Percentiles rank a stretch among this genome's conserved stretches.
These are phyloP conservation scores for Papilio gigon DNA, from an alignment of 2,888 invertebrate species.

Conservation along the genomic window DNA sequence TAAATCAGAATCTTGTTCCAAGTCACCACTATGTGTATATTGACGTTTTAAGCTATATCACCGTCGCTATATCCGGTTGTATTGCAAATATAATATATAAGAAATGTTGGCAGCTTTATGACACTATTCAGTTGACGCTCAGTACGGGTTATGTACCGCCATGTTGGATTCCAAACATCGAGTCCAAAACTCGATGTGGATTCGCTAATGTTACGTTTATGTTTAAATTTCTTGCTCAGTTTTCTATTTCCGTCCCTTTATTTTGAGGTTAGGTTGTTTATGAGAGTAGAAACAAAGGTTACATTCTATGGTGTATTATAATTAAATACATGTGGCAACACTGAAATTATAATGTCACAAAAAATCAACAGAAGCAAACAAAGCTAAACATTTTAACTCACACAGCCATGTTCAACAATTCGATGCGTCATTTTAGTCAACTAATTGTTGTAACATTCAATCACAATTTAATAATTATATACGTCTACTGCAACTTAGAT, in stretches of 20 bases:
- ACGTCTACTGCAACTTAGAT: slow-evolving; percentile 51
- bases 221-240: slow-evolving; percentile 67
- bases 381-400: not conserved
- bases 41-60: slow-evolving; percentile 55
- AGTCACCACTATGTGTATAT: slow-evolving; percentile 45
- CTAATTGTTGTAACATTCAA: slow-evolving; percentile 16
- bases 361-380: not conserved
- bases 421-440: not conserved
- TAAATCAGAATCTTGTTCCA: slow-evolving; percentile 45
- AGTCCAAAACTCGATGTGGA: not conserved
- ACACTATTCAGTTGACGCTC: slow-evolving; percentile 22
- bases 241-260: slow-evolving; percentile 72
- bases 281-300: slow-evolving; percentile 13
- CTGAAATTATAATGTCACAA: slow-evolving; percentile 35
- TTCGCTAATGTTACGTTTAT: slow-evolving; percentile 37
- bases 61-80: slow-evolving; percentile 66
- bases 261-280: slow-evolving; percentile 50
- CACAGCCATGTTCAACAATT: slow-evolving; percentile 1
- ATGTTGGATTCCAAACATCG: not conserved
- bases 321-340: slow-evolving; percentile 39
- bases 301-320: slow-evolving; percentile 21
- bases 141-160: slow-evolving; percentile 7
- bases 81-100: slow-evolving; percentile 21
- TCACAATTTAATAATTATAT: slow-evolving; percentile 21
- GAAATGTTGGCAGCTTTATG: slow-evolving; percentile 22